These are phyloP conservation scores for Cephalopholis sonnerati DNA, from an alignment of 2,113 vertebrate genomes.

Conservation along the genomic window DNA sequence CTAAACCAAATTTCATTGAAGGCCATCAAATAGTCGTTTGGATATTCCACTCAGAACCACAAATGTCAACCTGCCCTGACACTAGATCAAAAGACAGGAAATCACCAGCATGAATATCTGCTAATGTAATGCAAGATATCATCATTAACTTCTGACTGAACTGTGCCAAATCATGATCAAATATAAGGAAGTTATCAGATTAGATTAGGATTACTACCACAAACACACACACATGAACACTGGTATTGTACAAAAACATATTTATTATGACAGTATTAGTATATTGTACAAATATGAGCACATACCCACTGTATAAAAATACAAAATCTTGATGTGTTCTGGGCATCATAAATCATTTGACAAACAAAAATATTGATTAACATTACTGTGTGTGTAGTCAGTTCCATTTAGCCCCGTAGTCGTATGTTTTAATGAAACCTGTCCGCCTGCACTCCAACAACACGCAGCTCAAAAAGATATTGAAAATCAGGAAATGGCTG, in stretches of 20 bases:
- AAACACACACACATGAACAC: slow-evolving; percentile 25
- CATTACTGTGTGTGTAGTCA: slow-evolving; percentile 52
- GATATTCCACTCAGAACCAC: background rate
- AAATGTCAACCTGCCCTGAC: background rate
- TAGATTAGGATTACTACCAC: background rate
- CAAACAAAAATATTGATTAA: slow-evolving; percentile 41
- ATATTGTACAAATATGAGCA: slow-evolving; percentile 74
- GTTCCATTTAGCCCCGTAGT: slow-evolving; percentile 57
- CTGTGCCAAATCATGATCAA: background rate
- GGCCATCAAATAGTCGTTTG: background rate
- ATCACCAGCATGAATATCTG: too few species aligned
- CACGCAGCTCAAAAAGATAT: background rate
- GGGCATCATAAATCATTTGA: slow-evolving; percentile 35
- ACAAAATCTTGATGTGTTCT: slow-evolving; percentile 50
- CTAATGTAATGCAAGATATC: too few species aligned
- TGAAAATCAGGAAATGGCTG: background rate
- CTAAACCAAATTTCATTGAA: background rate
- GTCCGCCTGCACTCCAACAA: background rate
- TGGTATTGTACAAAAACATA: slow-evolving; percentile 75
- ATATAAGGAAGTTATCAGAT: background rate
- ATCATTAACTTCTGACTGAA: too few species aligned
- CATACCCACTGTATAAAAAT: slow-evolving; percentile 68
- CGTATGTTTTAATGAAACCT: background rate
- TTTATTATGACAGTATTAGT: slow-evolving; percentile 83
- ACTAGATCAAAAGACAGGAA: too few species aligned